Conservation (phyloP, 1,140 invertebrate genomes). For the Drosophila kepulauana region DNA sequence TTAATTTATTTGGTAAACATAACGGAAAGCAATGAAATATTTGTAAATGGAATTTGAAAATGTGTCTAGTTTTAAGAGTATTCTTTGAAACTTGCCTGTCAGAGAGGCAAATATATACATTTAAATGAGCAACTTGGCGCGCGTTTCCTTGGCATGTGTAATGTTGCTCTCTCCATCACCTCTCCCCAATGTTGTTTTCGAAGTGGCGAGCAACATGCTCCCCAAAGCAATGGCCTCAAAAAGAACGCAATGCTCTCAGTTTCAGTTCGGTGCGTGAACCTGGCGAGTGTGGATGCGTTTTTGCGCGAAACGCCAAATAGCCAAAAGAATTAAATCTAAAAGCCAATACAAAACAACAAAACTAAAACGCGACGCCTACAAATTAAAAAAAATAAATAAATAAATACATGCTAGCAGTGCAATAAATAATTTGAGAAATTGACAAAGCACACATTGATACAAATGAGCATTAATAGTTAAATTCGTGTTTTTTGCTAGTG, state of each 20-base stretch:
- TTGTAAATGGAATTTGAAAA: too few relatives aligned
- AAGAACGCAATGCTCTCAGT: constrained; percentile 15
- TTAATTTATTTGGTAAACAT: neutral
- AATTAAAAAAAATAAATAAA: constrained; percentile 1
- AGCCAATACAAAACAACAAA: constrained; percentile 38
- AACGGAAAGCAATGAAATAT: too few relatives aligned
- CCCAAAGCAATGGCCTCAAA: constrained; percentile 5
- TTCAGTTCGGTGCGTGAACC: constrained; percentile 72
- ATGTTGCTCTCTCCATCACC: constrained; percentile 7
- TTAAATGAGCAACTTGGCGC: constrained; percentile 17
- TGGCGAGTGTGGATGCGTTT: constrained; percentile 71
- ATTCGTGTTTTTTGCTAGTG: constrained; percentile 8
- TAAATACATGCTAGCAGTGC: constrained; percentile 1
- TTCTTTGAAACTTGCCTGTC: too few relatives aligned
- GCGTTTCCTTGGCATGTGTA: constrained; percentile 15
- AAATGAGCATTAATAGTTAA: neutral
- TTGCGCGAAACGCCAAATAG: constrained; percentile 44
- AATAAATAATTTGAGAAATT: neutral
- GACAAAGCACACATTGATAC: neutral
- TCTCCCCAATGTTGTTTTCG: constrained; percentile 29
- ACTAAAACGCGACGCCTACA: constrained; percentile 18
- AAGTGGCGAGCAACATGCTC: constrained; percentile 33
- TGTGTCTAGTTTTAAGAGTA: too few relatives aligned
- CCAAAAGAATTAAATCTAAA: constrained; percentile 42
- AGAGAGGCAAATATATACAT: constrained; percentile 1